Base-by-base conservation (phyloP, 2,113 vertebrate species). In the Limanda limanda region DNA sequence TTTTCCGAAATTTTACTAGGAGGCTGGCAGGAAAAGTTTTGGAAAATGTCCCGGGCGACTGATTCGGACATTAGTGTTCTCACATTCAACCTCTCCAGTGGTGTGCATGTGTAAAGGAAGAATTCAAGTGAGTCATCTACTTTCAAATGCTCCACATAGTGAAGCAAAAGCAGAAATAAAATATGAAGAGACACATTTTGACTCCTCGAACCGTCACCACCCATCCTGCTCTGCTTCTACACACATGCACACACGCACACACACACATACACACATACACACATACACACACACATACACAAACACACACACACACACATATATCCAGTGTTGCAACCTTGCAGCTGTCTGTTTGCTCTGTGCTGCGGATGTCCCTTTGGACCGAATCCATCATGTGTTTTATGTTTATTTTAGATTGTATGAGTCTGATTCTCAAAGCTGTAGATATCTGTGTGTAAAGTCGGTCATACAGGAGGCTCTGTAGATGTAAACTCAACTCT, bases 261-360 rank as follows among this genome's bases (percentile, higher is more conserved):
- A 27, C n/a, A n/a, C n/a, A n/a, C n/a, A n/a, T n/a, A n/a, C n/a
- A 27, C 55, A 52, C 27, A 13, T 14, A 40, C 31, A 45, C 24
- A 59, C 54, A n/a, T 15, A 64, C 5, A 65, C 8, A 55, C 13
- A 42, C 20, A 64, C 9, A 65, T 8, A 55, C 9, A 42, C 58
- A 31, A 27, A 52, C 27, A 14, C 20, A 40, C 31, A 45, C 24
- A 60, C 54, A n/a, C n/a, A 58, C 5, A 65, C 5, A 56, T 9
- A 42, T 42, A 23, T 8, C 59, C 7, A 65, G 18, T 66, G 62
- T 61, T 68, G 40, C 15, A 78, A 57, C 52, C 24, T 21, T 67
- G 51, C 77, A 83, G 76, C 73, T 85, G 79, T 54, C 27, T 76
- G 68, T 76, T 72, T 66, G 52, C 45, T 45, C 7, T 12, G 18